phyloP scores from a whole-genome alignment of 2,113 vertebrate species.

The Otocyon megalotis region DNA sequence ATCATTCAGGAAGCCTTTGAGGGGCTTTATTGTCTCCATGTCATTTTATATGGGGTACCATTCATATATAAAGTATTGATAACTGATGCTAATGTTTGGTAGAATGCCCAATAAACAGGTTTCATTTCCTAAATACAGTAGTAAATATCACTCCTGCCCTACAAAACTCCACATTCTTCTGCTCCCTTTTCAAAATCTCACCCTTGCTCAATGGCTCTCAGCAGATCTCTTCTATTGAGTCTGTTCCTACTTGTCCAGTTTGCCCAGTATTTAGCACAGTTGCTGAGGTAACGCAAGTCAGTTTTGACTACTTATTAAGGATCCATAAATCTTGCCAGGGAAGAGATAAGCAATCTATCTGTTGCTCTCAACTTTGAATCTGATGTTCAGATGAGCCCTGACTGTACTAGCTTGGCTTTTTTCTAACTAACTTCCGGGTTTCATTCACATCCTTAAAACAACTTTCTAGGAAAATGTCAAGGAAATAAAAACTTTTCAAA shows the following conservation, averaged over 20 bases:
- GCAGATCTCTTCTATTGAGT: not conserved
- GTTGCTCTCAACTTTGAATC: not conserved
- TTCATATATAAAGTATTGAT: not conserved
- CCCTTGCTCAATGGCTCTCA: not conserved
- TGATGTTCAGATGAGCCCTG: not conserved
- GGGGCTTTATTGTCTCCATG: not conserved
- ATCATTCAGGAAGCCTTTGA: not conserved
- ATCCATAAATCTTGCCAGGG: not conserved
- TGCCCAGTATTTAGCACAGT: not conserved
- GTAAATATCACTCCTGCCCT: not conserved
- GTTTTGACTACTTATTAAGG: not conserved
- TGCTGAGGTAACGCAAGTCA: not conserved
- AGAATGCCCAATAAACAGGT: not conserved
- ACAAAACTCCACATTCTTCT: not conserved
- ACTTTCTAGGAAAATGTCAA: conserved; percentile 38
- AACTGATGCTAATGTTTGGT: not conserved
- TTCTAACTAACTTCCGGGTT: not conserved
- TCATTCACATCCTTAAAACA: conserved; percentile 4
- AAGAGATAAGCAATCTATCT: not conserved
- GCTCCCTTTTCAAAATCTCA: conserved; percentile 11
- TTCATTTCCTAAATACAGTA: not conserved
- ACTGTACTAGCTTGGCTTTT: not conserved
- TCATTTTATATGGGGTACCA: not conserved
- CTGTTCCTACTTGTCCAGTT: not conserved
- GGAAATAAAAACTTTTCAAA: conserved; percentile 55